Evolutionary conservation across 1,140 invertebrate species (phyloP).

Genomic region (Octopus sinensis): DNA sequence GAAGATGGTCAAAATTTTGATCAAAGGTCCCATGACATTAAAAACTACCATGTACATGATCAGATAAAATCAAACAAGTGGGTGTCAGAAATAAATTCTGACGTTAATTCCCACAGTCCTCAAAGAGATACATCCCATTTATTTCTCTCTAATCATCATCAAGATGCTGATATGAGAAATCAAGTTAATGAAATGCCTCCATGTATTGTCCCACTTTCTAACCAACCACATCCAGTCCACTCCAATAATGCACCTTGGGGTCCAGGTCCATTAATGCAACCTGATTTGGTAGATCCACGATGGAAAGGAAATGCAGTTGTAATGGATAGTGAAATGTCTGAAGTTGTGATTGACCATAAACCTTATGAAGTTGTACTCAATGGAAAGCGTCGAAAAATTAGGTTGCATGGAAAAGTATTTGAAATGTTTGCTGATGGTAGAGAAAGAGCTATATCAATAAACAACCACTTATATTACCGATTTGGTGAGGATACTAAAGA

Average conservation of each 20-base stretch:
- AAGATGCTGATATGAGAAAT: not conserved
- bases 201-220: not conserved
- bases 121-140: not conserved
- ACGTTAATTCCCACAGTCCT: not conserved
- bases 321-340: conserved; percentile 26
- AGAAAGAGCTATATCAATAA: conserved; percentile 40
- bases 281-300: conserved; percentile 28
- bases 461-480: conserved; percentile 43
- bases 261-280: conserved; percentile 1
- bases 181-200: not conserved
- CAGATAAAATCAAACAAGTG: too few relatives aligned
- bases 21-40: not conserved
- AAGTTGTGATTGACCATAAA: conserved; percentile 50
- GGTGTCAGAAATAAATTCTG: not conserved
- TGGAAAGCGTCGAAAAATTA: conserved; percentile 35
- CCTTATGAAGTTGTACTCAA: conserved; percentile 44
- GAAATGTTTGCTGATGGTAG: conserved; percentile 42
- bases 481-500: conserved; percentile 52
- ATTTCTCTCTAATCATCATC: not conserved
- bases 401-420: conserved; percentile 12
- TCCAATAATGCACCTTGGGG: not conserved
- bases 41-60: not conserved
- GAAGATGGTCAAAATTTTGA: not conserved
- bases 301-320: conserved; percentile 29
- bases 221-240: not conserved